These are phyloP conservation scores for Leptinotarsa lineolata DNA, from an alignment of 1,140 invertebrate species.

Conservation along the genomic window DNA sequence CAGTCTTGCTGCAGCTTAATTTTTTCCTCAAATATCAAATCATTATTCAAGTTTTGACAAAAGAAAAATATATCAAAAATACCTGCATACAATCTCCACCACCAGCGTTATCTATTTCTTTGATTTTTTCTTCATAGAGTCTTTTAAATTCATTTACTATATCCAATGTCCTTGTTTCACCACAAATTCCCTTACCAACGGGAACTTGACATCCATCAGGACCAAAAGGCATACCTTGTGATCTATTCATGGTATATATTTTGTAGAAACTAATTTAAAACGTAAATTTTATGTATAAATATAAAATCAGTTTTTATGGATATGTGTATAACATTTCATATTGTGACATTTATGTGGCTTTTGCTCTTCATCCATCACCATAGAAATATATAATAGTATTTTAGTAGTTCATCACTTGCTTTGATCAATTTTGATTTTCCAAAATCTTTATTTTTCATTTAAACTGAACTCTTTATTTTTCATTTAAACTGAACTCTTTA, in stretches of 20 bases:
- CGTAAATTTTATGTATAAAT: constrained; percentile 27
- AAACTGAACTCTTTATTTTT: too few species aligned
- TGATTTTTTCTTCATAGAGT: constrained; percentile 49
- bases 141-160: constrained; percentile 49
- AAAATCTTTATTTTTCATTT: background rate
- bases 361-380: background rate
- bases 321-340: constrained; percentile 13
- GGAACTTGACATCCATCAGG: constrained; percentile 35
- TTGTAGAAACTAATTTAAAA: constrained; percentile 21
- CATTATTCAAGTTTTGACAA: background rate
- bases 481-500: too few species aligned
- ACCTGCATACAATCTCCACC: constrained; percentile 46
- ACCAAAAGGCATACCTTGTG: constrained; percentile 1
- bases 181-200: constrained; percentile 40
- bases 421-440: background rate
- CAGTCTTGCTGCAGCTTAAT: constrained; percentile 61
- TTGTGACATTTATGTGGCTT: constrained; percentile 12
- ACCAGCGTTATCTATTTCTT: constrained; percentile 42
- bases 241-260: constrained; percentile 19
- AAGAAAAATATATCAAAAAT: constrained; percentile 14
- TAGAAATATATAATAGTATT: background rate
- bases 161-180: constrained; percentile 44
- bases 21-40: constrained; percentile 56
- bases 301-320: constrained; percentile 1
- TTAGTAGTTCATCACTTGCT: background rate